Evolutionary conservation across 1,140 invertebrate genomes (phyloP).

Genomic region (Leptinotarsa defecta): DNA sequence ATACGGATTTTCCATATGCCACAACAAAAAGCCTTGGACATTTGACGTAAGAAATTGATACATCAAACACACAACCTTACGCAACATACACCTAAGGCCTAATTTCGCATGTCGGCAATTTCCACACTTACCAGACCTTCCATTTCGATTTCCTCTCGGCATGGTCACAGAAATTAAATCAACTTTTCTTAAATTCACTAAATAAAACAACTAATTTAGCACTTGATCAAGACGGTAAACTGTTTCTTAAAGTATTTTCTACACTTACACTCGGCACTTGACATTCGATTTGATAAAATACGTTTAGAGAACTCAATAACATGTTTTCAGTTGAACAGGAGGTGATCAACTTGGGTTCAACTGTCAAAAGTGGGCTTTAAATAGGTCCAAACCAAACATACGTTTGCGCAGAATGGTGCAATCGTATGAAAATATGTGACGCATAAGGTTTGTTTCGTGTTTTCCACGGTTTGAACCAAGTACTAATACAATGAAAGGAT

Average conservation of each 20-base stretch:
- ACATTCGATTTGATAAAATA: slow-evolving; percentile 54
- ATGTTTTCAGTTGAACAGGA: slow-evolving; percentile 51
- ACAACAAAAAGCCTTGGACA: slow-evolving; percentile 7
- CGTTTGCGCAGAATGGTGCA: slow-evolving; percentile 19
- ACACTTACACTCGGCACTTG: slow-evolving; percentile 51
- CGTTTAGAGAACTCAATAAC: slow-evolving; percentile 54
- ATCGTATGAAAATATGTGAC: slow-evolving; percentile 1
- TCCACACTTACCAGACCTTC: slow-evolving; percentile 53
- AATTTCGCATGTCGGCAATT: slow-evolving; percentile 7
- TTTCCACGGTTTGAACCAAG: too few relatives aligned
- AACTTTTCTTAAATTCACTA: slow-evolving; percentile 54
- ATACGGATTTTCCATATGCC: slow-evolving; percentile 5
- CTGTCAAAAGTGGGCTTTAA: slow-evolving; percentile 21
- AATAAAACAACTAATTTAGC: slow-evolving; percentile 51
- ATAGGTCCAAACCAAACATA: slow-evolving; percentile 4
- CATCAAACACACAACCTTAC: neutral
- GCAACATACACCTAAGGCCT: neutral
- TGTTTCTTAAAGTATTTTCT: slow-evolving; percentile 52
- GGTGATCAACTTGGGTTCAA: slow-evolving; percentile 39
- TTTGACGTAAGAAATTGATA: slow-evolving; percentile 17
- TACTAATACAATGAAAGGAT: too few relatives aligned
- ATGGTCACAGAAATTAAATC: slow-evolving; percentile 48
- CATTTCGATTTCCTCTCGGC: slow-evolving; percentile 56
- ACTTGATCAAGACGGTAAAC: slow-evolving; percentile 56
- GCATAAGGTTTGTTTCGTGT: too few relatives aligned